Percentiles rank a stretch among this genome's conserved stretches.
These are phyloP conservation scores for Pogonocichla stellata DNA, from an alignment of 2,113 vertebrate genomes.

Conservation along the genomic window DNA sequence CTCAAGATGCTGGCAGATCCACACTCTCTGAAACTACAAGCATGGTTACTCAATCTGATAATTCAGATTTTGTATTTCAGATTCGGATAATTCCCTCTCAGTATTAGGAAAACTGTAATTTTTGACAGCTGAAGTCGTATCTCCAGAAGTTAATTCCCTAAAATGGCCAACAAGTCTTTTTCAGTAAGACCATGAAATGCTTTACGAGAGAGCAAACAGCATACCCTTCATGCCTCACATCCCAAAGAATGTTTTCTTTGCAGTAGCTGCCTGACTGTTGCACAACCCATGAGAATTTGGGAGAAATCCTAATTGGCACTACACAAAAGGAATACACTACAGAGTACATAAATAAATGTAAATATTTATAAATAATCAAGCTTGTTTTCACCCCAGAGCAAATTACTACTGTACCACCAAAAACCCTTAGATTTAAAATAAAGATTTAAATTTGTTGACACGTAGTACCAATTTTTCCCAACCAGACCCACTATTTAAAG, in stretches of 20 bases:
- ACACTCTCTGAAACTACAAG: not conserved
- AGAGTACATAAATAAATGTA: not conserved
- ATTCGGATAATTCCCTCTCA: not conserved
- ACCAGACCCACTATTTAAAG: not conserved
- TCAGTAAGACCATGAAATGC: not conserved
- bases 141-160: not conserved
- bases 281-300: not conserved
- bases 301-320: not conserved
- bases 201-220: not conserved
- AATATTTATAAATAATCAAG: not conserved
- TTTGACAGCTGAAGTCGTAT: not conserved
- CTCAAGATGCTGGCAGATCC: not conserved
- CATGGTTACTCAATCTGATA: not conserved
- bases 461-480: not conserved
- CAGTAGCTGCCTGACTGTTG: not conserved
- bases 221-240: not conserved
- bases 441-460: not conserved
- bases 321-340: not conserved
- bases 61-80: not conserved
- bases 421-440: not conserved
- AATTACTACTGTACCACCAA: not conserved
- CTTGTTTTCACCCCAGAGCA: not conserved
- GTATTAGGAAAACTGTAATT: not conserved
- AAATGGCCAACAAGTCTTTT: not conserved
- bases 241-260: conserved; percentile 3